Conservation (phyloP, 2,113 vertebrate species). For the Ailurus styani region DNA sequence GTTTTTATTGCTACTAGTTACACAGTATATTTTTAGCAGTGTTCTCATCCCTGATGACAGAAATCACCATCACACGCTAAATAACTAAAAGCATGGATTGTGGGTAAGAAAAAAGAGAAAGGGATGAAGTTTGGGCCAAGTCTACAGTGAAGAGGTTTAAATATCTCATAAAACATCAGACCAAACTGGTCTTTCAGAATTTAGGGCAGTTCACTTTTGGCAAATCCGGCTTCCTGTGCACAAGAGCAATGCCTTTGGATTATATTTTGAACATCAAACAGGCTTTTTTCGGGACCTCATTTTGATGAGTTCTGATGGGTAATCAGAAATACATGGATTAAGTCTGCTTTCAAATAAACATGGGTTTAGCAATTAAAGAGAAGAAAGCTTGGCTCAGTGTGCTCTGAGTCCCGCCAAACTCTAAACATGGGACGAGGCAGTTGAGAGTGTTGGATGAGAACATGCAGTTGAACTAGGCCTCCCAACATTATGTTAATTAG, state of each 20-base stretch:
- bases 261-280: slow-evolving; percentile 64
- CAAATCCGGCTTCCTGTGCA: slow-evolving; percentile 58
- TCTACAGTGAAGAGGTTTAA: slow-evolving; percentile 44
- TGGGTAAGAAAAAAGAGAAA: slow-evolving; percentile 1
- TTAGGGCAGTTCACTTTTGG: slow-evolving; percentile 49
- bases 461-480: background rate
- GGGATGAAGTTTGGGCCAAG: slow-evolving; percentile 29
- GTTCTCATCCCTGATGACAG: slow-evolving; percentile 44
- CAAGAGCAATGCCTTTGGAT: slow-evolving; percentile 57
- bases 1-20: slow-evolving; percentile 57
- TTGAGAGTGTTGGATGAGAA: background rate
- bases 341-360: slow-evolving; percentile 73
- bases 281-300: slow-evolving; percentile 51
- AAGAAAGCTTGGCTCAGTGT: slow-evolving; percentile 58
- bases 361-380: slow-evolving; percentile 66
- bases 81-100: slow-evolving; percentile 25
- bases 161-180: slow-evolving; percentile 56
- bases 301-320: slow-evolving; percentile 71
- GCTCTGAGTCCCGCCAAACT: slow-evolving; percentile 44
- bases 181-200: slow-evolving; percentile 39
- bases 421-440: slow-evolving; percentile 42
- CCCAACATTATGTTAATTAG: background rate
- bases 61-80: slow-evolving; percentile 28
- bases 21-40: slow-evolving; percentile 47
- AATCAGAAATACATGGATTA: slow-evolving; percentile 74